These are phyloP conservation scores for Lampris incognitus DNA, from an alignment of 2,113 vertebrate genomes.

Conservation along the genomic window DNA sequence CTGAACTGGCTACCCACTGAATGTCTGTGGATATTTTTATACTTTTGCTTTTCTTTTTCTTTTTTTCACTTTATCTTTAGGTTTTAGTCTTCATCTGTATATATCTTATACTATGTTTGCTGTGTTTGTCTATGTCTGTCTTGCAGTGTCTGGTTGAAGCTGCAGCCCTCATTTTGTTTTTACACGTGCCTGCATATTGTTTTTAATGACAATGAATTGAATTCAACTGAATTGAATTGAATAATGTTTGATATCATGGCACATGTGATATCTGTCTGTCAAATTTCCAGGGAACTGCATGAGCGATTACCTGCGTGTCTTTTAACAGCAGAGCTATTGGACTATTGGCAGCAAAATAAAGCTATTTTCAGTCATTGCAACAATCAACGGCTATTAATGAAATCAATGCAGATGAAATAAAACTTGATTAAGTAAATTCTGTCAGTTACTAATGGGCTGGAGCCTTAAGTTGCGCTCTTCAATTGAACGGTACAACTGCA, in stretches of 20 bases:
- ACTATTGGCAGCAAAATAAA: neutral
- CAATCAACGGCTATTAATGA: slow-evolving; percentile 16
- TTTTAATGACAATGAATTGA: neutral
- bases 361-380: neutral
- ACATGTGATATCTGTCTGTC: slow-evolving; percentile 25
- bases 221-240: neutral
- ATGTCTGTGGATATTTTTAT: no score
- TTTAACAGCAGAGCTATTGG: neutral
- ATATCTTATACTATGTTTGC: no score
- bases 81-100: no score
- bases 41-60: no score
- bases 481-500: slow-evolving; percentile 29
- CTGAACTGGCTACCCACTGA: no score
- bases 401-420: slow-evolving; percentile 28
- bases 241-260: neutral
- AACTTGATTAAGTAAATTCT: slow-evolving; percentile 15
- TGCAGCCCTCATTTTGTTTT: no score
- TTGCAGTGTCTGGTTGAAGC: no score
- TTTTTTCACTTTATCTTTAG: no score
- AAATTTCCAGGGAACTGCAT: neutral
- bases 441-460: neutral
- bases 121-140: no score
- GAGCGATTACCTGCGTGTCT: slow-evolving; percentile 4
- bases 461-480: slow-evolving; percentile 24
- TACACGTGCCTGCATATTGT: no score